Base-by-base conservation (phyloP, 92 coral and sea anemone genomes). In the Phenganax stokvisi region DNA sequence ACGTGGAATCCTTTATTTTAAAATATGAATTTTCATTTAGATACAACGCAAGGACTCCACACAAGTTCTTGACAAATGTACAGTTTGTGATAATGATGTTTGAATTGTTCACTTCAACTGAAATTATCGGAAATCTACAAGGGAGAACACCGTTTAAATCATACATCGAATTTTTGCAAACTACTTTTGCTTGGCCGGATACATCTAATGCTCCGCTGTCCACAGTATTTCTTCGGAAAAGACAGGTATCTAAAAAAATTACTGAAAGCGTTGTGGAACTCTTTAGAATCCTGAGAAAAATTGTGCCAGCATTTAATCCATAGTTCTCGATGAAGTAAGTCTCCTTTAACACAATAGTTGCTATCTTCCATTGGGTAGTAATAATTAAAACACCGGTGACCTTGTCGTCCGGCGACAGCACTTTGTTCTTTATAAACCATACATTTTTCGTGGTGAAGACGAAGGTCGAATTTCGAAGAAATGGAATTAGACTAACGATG, bases 391-490 rank as follows among this genome's bases (percentile, higher is more conserved):
- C 7, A 1, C 68, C 6, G 29, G n/a, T n/a, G n/a, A n/a, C 29
- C 17, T 1, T 62, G 31, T 4, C 12, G 8, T n/a, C 4, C 27
- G 68, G 13, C 29, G 68, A 57, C 12, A 12, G 78, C 52, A 12
- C 27, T 6, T 57, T 29, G 72, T 67, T 67, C 13, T 69, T 7
- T 12, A 57, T 51, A 70, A 84, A 84, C 3, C 31, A 15, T 28
- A 84, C 83, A 31, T 84, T 54, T 16, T 7, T 57, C 10, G 75
- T 66, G 20, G 83, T 29, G n/a, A 84, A 25, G 30, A 29, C 77
- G 77, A 84, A 56, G 27, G 64, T 69, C 9, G 81, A 62, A 29
- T 75, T 10, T 0, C 17, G 51, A 0, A 3, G 15, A 12, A 8
- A 6, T 9, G 52, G 65, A 9, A 30, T 27, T 10, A 56, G 56